phyloP scores from a whole-genome alignment of 1,140 invertebrate species.

The Euborellia annulipes region DNA sequence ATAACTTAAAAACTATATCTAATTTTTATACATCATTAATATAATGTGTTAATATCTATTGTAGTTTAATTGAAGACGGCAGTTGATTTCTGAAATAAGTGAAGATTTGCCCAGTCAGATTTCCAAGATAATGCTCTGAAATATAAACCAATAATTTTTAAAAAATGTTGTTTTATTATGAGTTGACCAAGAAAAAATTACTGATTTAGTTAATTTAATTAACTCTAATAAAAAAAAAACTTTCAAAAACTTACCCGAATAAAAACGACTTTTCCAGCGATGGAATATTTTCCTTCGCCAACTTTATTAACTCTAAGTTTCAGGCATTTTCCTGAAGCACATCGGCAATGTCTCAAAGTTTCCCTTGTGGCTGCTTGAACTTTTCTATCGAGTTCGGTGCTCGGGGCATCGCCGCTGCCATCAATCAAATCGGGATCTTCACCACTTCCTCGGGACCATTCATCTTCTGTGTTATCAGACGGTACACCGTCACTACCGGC shows the following conservation, averaged over 20 bases:
- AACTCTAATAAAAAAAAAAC: background rate
- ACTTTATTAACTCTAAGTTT: constrained; percentile 60
- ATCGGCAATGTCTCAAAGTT: constrained; percentile 50
- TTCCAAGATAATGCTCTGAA: too few species aligned
- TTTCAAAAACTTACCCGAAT: constrained; percentile 37
- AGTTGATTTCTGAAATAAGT: too few species aligned
- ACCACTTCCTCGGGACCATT: constrained; percentile 47
- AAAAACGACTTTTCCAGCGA: constrained; percentile 66
- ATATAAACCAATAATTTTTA: background rate
- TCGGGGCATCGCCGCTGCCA: constrained; percentile 14
- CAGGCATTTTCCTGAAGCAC: constrained; percentile 48
- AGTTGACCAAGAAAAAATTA: background rate
- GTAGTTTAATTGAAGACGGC: too few species aligned
- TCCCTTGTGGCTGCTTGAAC: constrained; percentile 50
- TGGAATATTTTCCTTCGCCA: constrained; percentile 63
- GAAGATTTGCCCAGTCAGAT: too few species aligned
- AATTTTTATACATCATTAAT: too few species aligned
- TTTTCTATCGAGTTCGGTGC: constrained; percentile 47
- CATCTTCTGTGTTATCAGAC: constrained; percentile 47
- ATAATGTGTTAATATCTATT: too few species aligned
- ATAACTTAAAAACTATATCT: too few species aligned
- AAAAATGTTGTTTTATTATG: background rate
- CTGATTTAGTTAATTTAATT: background rate
- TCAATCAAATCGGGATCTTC: constrained; percentile 34
- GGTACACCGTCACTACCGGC: constrained; percentile 41